phyloP scores from a whole-genome alignment of 2,888 invertebrate genomes.

The Glyphotaelius pellucidus region DNA sequence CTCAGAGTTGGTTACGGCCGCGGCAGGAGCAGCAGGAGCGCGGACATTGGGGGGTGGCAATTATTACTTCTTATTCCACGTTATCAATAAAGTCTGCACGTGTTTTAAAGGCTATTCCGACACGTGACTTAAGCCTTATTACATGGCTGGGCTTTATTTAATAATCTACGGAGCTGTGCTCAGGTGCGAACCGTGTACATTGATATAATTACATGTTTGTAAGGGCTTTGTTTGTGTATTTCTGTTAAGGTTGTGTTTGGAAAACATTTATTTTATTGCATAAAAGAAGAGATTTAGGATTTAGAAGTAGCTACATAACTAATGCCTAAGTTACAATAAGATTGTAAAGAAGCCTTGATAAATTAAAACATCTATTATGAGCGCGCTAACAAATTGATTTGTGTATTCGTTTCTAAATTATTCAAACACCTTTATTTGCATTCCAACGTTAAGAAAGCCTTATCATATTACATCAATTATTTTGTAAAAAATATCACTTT shows the following conservation, averaged over 20 bases:
- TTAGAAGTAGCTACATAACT: neutral
- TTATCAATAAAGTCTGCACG: slow-evolving; percentile 55
- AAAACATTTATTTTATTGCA: neutral
- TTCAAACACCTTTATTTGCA: too few species aligned
- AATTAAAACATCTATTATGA: too few species aligned
- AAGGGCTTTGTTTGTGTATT: neutral
- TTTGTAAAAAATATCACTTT: too few species aligned
- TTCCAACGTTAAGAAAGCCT: too few species aligned
- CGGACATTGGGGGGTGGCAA: neutral
- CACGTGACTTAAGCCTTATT: slow-evolving; percentile 48
- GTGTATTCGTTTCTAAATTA: too few species aligned
- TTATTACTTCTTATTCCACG: slow-evolving; percentile 24
- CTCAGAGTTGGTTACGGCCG: neutral
- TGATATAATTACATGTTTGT: too few species aligned
- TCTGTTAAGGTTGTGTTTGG: neutral
- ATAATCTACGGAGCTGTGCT: neutral
- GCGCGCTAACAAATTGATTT: too few species aligned
- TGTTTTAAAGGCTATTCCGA: slow-evolving; percentile 44
- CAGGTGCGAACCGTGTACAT: neutral
- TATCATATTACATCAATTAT: too few species aligned
- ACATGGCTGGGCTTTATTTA: neutral
- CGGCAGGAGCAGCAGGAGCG: neutral
- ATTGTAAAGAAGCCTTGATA: too few species aligned
- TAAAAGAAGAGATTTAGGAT: neutral
- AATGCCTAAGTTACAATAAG: too few species aligned